Evolutionary conservation across 2,113 vertebrate species (phyloP).

Genomic region (Psilopogon haemacephalus): DNA sequence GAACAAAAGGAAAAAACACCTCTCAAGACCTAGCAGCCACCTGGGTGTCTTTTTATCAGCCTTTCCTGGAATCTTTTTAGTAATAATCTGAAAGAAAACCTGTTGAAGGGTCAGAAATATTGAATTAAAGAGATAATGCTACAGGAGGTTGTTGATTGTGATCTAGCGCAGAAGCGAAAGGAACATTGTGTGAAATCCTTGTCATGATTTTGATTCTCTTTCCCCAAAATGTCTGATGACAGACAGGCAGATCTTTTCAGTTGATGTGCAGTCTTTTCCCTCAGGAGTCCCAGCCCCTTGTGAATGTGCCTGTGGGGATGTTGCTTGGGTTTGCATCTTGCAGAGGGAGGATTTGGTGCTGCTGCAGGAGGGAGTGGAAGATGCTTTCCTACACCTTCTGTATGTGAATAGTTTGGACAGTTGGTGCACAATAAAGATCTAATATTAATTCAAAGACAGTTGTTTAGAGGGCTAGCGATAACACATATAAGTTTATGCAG

Average conservation of each 20-base stretch:
- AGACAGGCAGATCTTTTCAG: background rate
- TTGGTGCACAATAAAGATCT: background rate
- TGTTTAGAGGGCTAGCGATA: background rate
- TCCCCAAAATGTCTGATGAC: background rate
- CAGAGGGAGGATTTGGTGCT: background rate
- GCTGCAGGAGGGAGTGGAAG: background rate
- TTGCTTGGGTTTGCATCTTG: background rate
- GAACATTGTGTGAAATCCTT: background rate
- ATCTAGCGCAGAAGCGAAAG: background rate
- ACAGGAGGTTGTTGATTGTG: background rate
- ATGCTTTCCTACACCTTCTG: background rate
- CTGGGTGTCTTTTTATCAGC: background rate
- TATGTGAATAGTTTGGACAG: too few relatives aligned
- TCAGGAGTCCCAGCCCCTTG: background rate
- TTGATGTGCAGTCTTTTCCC: background rate
- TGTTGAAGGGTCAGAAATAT: background rate
- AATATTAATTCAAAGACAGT: background rate
- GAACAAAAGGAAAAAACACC: background rate
- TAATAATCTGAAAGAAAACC: background rate
- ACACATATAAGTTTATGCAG: background rate
- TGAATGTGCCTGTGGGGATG: rapidly evolving
- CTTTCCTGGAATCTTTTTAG: background rate
- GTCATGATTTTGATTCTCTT: background rate
- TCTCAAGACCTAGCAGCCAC: background rate
- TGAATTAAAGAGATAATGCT: background rate